Evolutionary conservation across 2,797 vertebrate species (phyloP).

Genomic region (Rousettus madagascariensis): DNA sequence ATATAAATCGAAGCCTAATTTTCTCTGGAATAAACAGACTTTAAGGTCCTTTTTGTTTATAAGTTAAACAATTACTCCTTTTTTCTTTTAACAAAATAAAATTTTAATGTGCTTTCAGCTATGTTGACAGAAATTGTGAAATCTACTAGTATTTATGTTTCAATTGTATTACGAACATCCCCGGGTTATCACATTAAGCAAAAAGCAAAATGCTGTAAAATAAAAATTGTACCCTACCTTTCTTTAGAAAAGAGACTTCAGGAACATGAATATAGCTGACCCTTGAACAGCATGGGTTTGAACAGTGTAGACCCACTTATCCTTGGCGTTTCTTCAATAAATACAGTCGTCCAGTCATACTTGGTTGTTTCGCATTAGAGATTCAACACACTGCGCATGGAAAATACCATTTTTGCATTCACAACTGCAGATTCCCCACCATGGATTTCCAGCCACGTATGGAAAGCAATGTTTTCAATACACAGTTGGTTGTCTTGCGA

Average conservation of each 20-base stretch:
- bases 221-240: accelerated
- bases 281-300: not conserved
- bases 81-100: not conserved
- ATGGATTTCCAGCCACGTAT: not conserved
- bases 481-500: not conserved
- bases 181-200: not conserved
- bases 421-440: too few species aligned
- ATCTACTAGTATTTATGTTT: not conserved
- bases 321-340: not conserved
- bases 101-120: not conserved
- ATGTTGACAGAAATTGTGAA: not conserved
- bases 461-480: not conserved
- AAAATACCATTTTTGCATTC: too few species aligned
- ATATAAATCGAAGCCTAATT: not conserved
- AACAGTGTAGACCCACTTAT: not conserved
- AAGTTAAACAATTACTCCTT: not conserved
- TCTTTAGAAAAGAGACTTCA: not conserved
- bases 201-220: not conserved
- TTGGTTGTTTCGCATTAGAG: not conserved
- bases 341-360: not conserved
- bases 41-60: not conserved
- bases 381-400: not conserved
- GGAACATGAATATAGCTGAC: not conserved
- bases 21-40: not conserved
- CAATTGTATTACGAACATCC: not conserved